phyloP scores from a whole-genome alignment of 2,113 vertebrate species.

The Hymenochirus boettgeri region DNA sequence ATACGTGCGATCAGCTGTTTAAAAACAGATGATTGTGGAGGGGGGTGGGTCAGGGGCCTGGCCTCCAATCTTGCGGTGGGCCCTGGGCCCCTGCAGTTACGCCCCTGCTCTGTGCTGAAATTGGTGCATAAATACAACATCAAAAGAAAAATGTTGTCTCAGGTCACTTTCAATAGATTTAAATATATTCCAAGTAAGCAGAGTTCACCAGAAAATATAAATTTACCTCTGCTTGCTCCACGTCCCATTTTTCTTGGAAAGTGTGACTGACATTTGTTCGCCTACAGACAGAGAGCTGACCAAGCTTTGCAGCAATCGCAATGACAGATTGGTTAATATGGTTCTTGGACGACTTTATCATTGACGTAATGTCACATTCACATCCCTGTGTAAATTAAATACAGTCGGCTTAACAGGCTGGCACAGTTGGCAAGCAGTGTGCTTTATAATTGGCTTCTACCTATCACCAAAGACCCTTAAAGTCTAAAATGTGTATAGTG shows the following conservation, averaged over 20 bases:
- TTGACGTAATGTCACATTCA: constrained; percentile 29
- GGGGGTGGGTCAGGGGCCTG: no score
- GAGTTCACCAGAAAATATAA: not conserved
- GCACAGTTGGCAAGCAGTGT: not conserved
- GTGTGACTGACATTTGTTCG: not conserved
- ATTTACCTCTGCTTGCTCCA: constrained; percentile 14
- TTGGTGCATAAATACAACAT: no score
- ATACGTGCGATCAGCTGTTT: no score
- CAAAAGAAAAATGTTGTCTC: no score
- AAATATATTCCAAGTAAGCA: not conserved
- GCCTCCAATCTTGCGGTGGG: no score
- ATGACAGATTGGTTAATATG: not conserved
- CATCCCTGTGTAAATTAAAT: constrained; percentile 34
- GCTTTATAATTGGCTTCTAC: not conserved
- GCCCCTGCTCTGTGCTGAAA: no score
- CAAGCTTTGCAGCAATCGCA: not conserved
- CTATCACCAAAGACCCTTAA: no score
- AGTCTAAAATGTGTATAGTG: no score
- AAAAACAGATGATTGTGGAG: no score
- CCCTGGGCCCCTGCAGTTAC: no score
- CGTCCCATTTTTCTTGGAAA: constrained; percentile 9
- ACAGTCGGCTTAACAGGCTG: not conserved
- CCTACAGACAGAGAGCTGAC: not conserved
- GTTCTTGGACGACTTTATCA: constrained; percentile 8
- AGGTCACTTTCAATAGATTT: no score